A percentile compares a stretch with the other conserved stretches of the same genome.
Conservation (phyloP, 2,888 invertebrate species). For the Drosophila prostipennis region DNA sequence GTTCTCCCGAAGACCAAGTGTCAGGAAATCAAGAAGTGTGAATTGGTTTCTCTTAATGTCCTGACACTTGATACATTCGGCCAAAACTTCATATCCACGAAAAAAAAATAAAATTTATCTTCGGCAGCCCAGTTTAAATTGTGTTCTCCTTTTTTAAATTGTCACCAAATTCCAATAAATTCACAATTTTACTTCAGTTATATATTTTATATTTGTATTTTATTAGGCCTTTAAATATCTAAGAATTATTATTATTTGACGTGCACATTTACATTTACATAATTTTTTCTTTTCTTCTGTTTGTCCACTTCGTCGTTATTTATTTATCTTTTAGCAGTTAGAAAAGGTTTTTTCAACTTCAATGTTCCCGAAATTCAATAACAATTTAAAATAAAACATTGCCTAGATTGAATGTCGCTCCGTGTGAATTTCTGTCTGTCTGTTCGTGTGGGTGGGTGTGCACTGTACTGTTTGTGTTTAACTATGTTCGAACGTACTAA, state of each 20-base stretch:
- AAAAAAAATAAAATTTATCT: no score
- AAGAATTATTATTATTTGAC: conserved; percentile 77
- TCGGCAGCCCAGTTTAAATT: no score
- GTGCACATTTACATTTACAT: conserved; percentile 79
- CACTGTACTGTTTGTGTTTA: conserved; percentile 14
- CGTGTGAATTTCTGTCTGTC: conserved; percentile 30
- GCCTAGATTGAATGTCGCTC: conserved; percentile 51
- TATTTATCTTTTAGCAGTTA: conserved; percentile 23
- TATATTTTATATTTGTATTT: conserved; percentile 66
- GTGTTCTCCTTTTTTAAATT: no score
- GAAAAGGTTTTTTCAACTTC: conserved; percentile 49
- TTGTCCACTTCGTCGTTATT: conserved; percentile 16
- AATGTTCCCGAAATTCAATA: conserved; percentile 75
- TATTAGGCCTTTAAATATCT: conserved; percentile 78
- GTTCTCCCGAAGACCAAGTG: no score
- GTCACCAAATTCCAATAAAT: background rate
- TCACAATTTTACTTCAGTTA: conserved; percentile 7
- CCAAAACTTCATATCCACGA: no score
- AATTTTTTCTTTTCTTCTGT: conserved; percentile 52
- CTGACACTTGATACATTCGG: no score
- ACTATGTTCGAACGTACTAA: conserved; percentile 9
- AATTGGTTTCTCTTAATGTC: no score
- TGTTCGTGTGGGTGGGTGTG: conserved; percentile 22
- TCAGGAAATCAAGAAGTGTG: no score
- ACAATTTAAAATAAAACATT: conserved; percentile 70